These are phyloP conservation scores for Zaprionus camerounensis DNA, from an alignment of 1,140 invertebrate species.

Conservation along the genomic window DNA sequence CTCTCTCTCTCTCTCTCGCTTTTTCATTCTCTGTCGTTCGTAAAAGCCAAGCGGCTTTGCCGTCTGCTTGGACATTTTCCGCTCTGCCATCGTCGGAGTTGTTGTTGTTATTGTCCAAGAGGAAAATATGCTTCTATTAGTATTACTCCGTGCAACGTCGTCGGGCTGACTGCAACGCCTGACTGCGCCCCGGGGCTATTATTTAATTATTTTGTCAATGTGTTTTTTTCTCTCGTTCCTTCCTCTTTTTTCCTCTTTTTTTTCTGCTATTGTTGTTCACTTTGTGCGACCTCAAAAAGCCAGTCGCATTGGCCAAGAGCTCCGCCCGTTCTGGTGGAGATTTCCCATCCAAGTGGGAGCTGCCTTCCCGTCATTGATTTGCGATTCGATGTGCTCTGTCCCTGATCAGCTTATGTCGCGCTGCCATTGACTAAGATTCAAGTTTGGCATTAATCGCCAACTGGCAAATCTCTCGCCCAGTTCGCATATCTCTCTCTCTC, in stretches of 20 bases:
- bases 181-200: conserved; percentile 60
- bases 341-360: background rate
- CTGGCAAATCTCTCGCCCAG: conserved; percentile 32
- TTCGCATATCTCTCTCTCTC: background rate
- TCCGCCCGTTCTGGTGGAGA: conserved; percentile 8
- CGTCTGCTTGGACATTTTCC: conserved; percentile 44
- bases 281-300: conserved; percentile 36
- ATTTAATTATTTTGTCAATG: conserved; percentile 80
- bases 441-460: conserved; percentile 51
- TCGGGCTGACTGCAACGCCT: conserved; percentile 42
- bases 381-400: conserved; percentile 37
- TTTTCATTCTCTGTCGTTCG: conserved; percentile 34
- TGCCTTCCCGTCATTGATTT: conserved; percentile 9
- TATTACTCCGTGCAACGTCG: conserved; percentile 38
- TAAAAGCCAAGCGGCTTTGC: conserved; percentile 66
- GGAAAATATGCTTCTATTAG: conserved; percentile 70
- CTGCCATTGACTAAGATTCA: conserved; percentile 30
- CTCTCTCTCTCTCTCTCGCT: conserved; percentile 18
- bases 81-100: conserved; percentile 12
- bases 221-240: conserved; percentile 19
- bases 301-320: conserved; percentile 15
- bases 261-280: background rate
- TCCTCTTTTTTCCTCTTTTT: background rate
- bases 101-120: conserved; percentile 42
- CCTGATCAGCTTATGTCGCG: conserved; percentile 32